Base-by-base conservation (phyloP, 2,797 vertebrate genomes). In the Lepidocolaptes lacrymiger region DNA sequence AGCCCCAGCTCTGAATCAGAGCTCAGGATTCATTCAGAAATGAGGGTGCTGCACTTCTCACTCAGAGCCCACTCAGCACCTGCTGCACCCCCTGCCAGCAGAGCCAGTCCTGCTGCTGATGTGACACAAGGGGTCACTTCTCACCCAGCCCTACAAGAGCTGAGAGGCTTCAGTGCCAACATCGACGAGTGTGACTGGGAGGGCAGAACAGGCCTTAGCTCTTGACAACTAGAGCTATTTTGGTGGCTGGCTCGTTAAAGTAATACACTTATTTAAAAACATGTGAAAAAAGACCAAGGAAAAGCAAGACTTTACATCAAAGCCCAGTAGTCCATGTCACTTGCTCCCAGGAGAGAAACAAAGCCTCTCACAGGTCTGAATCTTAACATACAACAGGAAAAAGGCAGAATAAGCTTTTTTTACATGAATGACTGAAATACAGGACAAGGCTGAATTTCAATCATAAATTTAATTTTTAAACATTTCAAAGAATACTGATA, bases 181-280 rank as follows among this genome's bases (percentile, higher is more conserved):
- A 56, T 6, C 39, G 0, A 8, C 4, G 2, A 44, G 23, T 2
- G 36, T 2, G 2, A 11, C 5, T 27, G 34, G 44, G 48, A 87
- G 48, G 32, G 55, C n/a, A 59, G 52, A 24, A 73, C 12, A 39
- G n/a, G 43, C 36, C 9, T 72, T 14, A 23, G 39, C 2, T 75
- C 51, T 23, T 22, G 19, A 82, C 66, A 81, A 30, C 16, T 19
- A 6, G 18, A 88, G 59, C 30, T 67, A 14, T 54, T 83, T 43
- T 75, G n/a, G n/a, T 59, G 54, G 22, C 18, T 79, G 62, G 14
- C 24, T 73, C 6, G 6, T 69, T 66, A 32, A 24, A 79, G 26
- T 36, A 52, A 78, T 15, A 14, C 20, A 23, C 10, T 19, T 41
- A 36, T 44, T 67, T 49, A 34, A 80, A 85, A 85, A 41, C 21